Percentiles rank a stretch among this genome's conserved stretches.
Conservation (phyloP, 2,888 invertebrate species). For the Lochmaea crataegi region DNA sequence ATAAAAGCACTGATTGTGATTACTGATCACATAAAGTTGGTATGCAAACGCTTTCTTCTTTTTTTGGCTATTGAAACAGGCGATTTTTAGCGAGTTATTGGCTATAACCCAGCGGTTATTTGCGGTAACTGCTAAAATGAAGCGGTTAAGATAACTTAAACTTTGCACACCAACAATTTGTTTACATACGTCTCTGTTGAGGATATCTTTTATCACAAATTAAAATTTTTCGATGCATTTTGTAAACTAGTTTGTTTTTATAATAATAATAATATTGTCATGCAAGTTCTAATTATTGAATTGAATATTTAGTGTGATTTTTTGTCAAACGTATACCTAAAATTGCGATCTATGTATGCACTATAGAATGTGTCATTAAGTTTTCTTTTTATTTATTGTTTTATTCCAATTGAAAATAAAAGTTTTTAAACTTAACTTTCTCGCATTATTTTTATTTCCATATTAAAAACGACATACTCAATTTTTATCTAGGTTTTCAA, state of each 20-base stretch:
- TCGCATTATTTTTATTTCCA: conserved; percentile 1
- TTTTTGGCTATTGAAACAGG: too few species aligned
- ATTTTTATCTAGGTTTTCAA: conserved; percentile 15
- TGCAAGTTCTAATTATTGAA: conserved; percentile 2
- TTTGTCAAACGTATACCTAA: conserved; percentile 25
- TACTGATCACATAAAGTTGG: too few species aligned
- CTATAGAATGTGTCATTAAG: conserved; percentile 33
- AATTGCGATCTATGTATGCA: conserved; percentile 41
- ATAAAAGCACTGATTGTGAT: too few species aligned
- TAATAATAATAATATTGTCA: not conserved
- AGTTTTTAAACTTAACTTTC: conserved; percentile 3
- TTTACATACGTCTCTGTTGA: too few species aligned
- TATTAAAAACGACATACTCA: not conserved
- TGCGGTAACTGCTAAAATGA: too few species aligned
- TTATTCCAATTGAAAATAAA: conserved; percentile 14
- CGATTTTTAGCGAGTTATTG: too few species aligned
- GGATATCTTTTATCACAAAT: too few species aligned
- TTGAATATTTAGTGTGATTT: conserved; percentile 19
- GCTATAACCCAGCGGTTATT: too few species aligned
- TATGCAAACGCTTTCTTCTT: too few species aligned
- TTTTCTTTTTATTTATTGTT: conserved; percentile 31
- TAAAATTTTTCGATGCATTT: not conserved
- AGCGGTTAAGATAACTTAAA: too few species aligned
- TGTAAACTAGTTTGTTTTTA: not conserved
- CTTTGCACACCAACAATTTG: too few species aligned